Evolutionary conservation across 2,888 invertebrate genomes (phyloP).

Genomic region (Caenorhabditis afra): DNA sequence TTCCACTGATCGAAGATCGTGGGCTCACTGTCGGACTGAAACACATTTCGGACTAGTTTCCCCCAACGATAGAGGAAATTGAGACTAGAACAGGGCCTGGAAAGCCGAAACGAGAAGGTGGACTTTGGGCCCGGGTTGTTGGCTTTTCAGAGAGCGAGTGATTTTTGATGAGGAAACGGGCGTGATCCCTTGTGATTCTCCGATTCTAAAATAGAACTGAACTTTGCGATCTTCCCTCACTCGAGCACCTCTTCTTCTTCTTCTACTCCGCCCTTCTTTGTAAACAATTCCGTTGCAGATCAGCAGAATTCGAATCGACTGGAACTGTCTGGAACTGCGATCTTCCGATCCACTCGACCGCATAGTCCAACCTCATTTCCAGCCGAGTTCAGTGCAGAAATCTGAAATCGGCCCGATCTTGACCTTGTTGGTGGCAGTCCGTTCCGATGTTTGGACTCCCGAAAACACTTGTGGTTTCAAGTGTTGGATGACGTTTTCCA

Average conservation of each 20-base stretch:
- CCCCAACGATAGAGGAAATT: too few species aligned
- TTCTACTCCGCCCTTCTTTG: too few species aligned
- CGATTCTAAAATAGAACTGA: constrained; percentile 10
- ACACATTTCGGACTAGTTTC: too few species aligned
- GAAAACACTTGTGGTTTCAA: constrained; percentile 32
- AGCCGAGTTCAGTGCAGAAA: not conserved
- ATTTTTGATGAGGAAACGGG: constrained; percentile 18
- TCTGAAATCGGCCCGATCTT: constrained; percentile 10
- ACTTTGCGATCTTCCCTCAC: constrained; percentile 5
- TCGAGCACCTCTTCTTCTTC: constrained; percentile 11
- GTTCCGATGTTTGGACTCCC: constrained; percentile 7
- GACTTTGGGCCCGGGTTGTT: too few species aligned
- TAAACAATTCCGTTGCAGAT: constrained; percentile 23
- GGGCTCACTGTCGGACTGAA: too few species aligned
- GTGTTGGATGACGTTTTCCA: constrained; percentile 35
- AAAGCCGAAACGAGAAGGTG: too few species aligned
- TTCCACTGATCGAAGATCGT: too few species aligned
- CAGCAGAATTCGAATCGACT: not conserved
- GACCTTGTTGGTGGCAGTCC: constrained; percentile 3
- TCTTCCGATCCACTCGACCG: constrained; percentile 1
- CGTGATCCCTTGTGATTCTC: constrained; percentile 22
- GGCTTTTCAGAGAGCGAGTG: not conserved
- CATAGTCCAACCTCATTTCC: not conserved
- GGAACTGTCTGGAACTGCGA: not conserved
- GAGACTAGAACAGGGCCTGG: too few species aligned